Evolutionary conservation across 2,113 vertebrate species (phyloP), one percentile per base, ranked within the genome.

Genomic region (Plecturocebus donacophilus): DNA sequence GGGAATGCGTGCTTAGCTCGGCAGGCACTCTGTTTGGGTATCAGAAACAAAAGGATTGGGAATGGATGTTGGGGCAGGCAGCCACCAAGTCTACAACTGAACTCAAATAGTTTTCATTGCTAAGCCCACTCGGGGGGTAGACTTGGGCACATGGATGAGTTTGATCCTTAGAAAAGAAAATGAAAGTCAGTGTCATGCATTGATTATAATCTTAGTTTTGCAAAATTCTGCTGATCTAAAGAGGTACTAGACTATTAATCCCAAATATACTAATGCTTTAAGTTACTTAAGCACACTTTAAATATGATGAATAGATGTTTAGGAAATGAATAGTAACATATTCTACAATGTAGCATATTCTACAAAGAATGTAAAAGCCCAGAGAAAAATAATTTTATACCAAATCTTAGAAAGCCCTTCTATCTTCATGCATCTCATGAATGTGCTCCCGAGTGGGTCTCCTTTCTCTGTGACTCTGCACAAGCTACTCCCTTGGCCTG

Each of bases 1-100:
- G 0, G 27, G 27, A 40, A 23, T 11, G 40, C 1, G 20, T 17
- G 6, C 10, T 12, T 17, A 45, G 38, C 47, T 14, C n/a, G 4
- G 8, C 4, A 40, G 42, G 7, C 4, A 8, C 21, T 27, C 1
- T 3, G 1, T 35, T 32, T 20, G n/a, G 77, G 32, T 17, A 17
- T 77, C 52, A 77, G 16, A 40, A 38, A 66, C 1, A 61, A 19
- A 30, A 12, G 40, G 9, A 14, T 1, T 42, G 35, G 42, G 25
- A 45, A 16, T 32, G 27, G 12, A 27, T 49, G 2, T 1, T 32
- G 25, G 38, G 8, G 19, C 38, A 40, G 6, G 16, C 47, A 45
- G 40, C 23, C 56, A 35, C 10, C 19, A 25, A 56, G 35, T 11
- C 10, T 5, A 45, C 19, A 3, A 2, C 7, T 20, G 32, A 1